Base-by-base conservation (phyloP, 2,888 invertebrate species). In the Apamea monoglypha region DNA sequence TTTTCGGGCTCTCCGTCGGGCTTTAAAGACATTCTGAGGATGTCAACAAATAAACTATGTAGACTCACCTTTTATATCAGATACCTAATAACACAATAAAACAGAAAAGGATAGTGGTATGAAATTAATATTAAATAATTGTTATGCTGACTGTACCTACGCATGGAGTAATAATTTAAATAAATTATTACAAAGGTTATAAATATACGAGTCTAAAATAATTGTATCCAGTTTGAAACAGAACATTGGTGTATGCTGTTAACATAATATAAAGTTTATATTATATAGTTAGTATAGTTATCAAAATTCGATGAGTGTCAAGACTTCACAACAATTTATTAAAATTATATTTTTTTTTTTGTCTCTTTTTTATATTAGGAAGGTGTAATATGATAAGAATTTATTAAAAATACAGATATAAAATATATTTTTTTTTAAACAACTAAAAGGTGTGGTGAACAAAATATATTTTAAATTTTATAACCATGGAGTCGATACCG, bases 401-500 rank as follows among this genome's bases (percentile, higher is more conserved):
- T 25, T 10, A 10, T 25, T 47, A 47, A 25, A 3, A 56, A 56
- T 56, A 56, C 56, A 56, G 4, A 56, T 25, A 56, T n/a, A 56
- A 56, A n/a, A 25, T 16, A 18, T 53, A 53, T 53, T 21, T 50
- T 21, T 70, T 69, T 69, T 32, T 5, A 4, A 32, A 69, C 5
- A 32, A 32, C 1, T 25, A 16, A 32, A 25, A 32, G 18, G 32
- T 18, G 63, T 63, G 8, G 8, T 21, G 16, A 16, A 63, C 16
- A 53, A 53, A 8, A 53, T 8, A 21, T 25, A 25, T 56, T 12
- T 12, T 12, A 25, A 0, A 61, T 29, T 32, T 18, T 8, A 63
- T 32, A 29, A 61, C 16, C 6, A 63, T 82, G 82, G 32, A 69
- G 14, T 61, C 74, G 0, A 68, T 89, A 72, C 86, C 88, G 7